These are phyloP conservation scores for Ploceus nigricollis DNA, from an alignment of 2,113 vertebrate genomes.

Conservation along the genomic window DNA sequence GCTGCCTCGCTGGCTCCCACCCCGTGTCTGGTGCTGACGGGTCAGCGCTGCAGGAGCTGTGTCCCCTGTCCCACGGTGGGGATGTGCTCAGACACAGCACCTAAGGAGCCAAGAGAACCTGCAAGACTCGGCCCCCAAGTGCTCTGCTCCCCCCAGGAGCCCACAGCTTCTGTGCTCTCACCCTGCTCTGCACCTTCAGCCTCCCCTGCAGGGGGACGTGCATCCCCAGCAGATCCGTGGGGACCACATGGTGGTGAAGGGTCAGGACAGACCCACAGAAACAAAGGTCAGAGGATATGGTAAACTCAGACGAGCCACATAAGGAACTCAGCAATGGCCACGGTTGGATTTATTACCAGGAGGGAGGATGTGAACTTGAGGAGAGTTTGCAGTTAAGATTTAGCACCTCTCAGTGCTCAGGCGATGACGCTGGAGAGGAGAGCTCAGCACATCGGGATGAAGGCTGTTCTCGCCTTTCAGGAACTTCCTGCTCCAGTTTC, in stretches of 20 bases:
- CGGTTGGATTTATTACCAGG: not conserved
- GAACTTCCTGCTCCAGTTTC: constrained; percentile 43
- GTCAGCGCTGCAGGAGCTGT: accelerated
- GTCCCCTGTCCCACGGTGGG: not conserved
- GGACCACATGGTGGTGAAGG: not conserved
- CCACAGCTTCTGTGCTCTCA: not conserved
- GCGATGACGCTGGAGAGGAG: not conserved
- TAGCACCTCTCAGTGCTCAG: not conserved
- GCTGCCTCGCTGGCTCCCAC: not conserved
- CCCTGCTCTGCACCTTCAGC: not conserved
- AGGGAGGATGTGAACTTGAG: not conserved
- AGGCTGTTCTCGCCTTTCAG: constrained; percentile 3
- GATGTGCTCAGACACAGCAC: not conserved
- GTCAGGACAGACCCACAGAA: not conserved
- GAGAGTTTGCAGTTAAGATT: not conserved
- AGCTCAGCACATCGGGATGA: not conserved
- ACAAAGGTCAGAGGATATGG: not conserved
- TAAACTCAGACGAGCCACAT: not conserved
- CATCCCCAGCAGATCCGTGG: not conserved
- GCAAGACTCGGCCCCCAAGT: accelerated
- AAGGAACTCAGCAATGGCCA: not conserved
- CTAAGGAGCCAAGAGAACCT: not conserved
- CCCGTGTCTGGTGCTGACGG: accelerated
- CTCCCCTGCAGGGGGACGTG: not conserved
- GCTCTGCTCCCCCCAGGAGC: not conserved